Evolutionary conservation across 53 echinoderm and acorn worm genomes (phyloP).

Genomic region (Echinometra lucunter): DNA sequence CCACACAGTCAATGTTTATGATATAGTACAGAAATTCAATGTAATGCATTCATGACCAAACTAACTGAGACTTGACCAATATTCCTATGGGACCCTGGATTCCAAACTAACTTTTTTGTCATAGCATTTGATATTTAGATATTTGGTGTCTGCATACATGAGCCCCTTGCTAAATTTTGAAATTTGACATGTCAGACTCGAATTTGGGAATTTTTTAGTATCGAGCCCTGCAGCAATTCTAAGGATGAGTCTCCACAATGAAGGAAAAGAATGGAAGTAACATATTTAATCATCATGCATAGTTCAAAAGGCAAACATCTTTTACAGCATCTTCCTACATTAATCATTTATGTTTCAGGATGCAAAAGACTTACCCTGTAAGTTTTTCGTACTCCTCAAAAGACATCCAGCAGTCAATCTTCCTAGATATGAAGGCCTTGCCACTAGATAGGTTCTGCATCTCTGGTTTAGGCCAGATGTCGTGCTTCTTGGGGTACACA

Average conservation of each 20-base stretch:
- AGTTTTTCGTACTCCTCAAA: constrained; percentile 93
- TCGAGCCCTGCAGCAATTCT: too few species aligned
- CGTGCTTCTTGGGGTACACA: constrained; percentile 83
- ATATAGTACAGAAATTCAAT: too few species aligned
- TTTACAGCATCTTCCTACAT: background rate
- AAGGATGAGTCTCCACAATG: background rate
- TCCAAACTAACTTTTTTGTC: too few species aligned
- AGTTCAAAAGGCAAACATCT: background rate
- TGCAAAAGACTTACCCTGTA: constrained; percentile 77
- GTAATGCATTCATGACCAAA: too few species aligned
- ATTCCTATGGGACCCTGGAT: too few species aligned
- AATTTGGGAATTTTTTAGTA: too few species aligned
- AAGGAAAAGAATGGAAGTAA: background rate
- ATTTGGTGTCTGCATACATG: too few species aligned
- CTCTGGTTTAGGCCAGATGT: constrained; percentile 75
- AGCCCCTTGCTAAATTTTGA: too few species aligned
- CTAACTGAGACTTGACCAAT: too few species aligned
- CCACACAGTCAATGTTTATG: background rate
- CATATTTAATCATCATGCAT: background rate
- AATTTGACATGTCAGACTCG: background rate
- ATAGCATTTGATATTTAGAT: too few species aligned
- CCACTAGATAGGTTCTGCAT: constrained; percentile 91
- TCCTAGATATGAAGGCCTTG: constrained; percentile 87
- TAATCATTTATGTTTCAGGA: background rate
- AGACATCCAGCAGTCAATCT: constrained; percentile 95